These are phyloP conservation scores for Aphelenchoides besseyi DNA, from an alignment of 1,140 invertebrate genomes.

Conservation along the genomic window DNA sequence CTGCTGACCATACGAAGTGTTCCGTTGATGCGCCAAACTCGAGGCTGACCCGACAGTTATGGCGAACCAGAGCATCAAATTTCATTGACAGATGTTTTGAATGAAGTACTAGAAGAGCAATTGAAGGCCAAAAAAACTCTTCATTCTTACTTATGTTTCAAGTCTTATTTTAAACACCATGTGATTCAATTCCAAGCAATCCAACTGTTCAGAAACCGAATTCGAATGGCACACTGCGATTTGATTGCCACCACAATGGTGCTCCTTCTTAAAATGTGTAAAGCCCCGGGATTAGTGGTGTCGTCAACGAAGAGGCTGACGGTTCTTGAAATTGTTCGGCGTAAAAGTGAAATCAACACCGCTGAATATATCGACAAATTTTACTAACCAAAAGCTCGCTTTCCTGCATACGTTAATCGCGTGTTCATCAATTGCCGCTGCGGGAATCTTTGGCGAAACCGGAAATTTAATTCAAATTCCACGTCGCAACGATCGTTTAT, in stretches of 20 bases:
- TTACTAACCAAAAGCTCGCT: no score
- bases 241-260: no score
- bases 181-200: no score
- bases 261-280: background rate
- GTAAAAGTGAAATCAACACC: background rate
- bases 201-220: no score
- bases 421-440: background rate
- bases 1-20: background rate
- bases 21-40: no score
- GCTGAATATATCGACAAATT: no score
- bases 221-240: no score
- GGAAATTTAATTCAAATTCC: background rate
- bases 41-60: no score
- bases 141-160: no score
- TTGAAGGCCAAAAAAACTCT: no score
- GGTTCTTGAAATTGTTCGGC: background rate
- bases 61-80: background rate
- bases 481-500: background rate
- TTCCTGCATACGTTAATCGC: no score
- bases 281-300: slow-evolving; percentile 2
- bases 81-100: slow-evolving; percentile 1
- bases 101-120: background rate
- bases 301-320: background rate
- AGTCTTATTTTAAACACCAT: no score
- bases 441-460: background rate